A percentile compares a stretch with the other conserved stretches of the same genome.
Conservation (phyloP, 2,113 vertebrate genomes). For the Chunga burmeisteri region DNA sequence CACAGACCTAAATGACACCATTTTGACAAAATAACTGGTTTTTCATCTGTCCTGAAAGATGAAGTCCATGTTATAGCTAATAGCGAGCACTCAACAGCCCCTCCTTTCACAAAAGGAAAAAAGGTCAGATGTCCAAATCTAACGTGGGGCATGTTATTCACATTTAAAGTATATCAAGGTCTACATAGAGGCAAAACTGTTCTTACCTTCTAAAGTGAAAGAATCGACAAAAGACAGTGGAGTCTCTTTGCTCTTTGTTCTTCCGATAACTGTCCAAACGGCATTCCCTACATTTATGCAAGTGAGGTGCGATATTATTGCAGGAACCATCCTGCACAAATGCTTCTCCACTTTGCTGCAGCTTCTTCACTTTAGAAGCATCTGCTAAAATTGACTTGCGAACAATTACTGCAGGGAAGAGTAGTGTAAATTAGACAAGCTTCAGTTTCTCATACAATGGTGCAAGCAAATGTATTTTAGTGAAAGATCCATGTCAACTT, state of each 20-base stretch:
- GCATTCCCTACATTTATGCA: constrained; percentile 81
- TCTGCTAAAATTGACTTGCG: constrained; percentile 77
- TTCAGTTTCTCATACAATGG: accelerated
- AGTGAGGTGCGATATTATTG: constrained; percentile 74
- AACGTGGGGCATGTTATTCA: accelerated
- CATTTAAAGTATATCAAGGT: neutral
- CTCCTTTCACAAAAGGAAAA: neutral
- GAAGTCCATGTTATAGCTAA: neutral
- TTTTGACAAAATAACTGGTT: neutral
- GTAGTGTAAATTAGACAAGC: neutral
- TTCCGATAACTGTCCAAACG: constrained; percentile 78
- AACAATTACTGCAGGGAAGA: constrained; percentile 50
- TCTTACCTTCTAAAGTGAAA: constrained; percentile 81
- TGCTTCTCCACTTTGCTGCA: constrained; percentile 77
- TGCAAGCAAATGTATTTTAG: neutral
- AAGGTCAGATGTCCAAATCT: neutral
- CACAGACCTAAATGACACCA: neutral
- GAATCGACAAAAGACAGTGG: constrained; percentile 80
- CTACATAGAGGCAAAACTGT: accelerated
- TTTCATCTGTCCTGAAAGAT: neutral
- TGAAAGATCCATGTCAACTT: accelerated
- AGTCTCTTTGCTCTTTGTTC: constrained; percentile 77
- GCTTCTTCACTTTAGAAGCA: constrained; percentile 70
- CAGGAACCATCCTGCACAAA: constrained; percentile 83
- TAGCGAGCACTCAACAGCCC: neutral